These are phyloP conservation scores for Lepidurus arcticus DNA, from an alignment of 1,140 invertebrate genomes.

Conservation along the genomic window DNA sequence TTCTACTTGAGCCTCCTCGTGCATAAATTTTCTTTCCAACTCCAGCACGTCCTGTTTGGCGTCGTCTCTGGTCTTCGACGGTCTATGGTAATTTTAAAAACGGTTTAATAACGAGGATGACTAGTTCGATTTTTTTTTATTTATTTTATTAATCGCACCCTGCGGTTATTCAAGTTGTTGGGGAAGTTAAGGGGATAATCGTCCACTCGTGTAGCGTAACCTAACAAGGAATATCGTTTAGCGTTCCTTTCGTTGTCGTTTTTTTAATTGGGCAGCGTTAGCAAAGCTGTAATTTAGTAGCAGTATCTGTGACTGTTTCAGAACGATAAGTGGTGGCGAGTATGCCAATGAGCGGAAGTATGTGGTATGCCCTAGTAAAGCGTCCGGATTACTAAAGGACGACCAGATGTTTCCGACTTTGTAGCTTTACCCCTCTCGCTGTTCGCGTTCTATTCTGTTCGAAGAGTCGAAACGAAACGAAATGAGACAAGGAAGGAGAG, in stretches of 20 bases:
- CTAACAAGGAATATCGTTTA: not conserved
- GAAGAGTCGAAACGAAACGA: not conserved
- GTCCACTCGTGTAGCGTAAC: not conserved
- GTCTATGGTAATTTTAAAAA: not conserved
- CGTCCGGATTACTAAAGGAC: conserved; percentile 4
- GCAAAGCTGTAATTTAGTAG: not conserved
- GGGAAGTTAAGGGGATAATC: not conserved
- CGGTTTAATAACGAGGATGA: not conserved
- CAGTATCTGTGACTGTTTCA: conserved; percentile 7
- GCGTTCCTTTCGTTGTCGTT: not conserved
- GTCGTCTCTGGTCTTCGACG: not conserved
- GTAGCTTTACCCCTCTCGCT: not conserved
- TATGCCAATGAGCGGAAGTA: conserved; percentile 6
- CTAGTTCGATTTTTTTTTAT: not conserved
- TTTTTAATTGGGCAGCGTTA: not conserved
- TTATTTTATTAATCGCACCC: not conserved
- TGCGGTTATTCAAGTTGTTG: not conserved
- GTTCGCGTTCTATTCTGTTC: not conserved
- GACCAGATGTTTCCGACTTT: not conserved
- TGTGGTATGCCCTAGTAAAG: not conserved
- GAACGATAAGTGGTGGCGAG: not conserved
- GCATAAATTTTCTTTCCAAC: not conserved
- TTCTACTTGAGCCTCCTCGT: not conserved
- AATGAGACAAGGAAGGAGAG: not conserved
- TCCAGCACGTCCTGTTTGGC: not conserved